These are phyloP conservation scores for Octodon degus DNA, from an alignment of 2,113 vertebrate genomes.

Conservation along the genomic window DNA sequence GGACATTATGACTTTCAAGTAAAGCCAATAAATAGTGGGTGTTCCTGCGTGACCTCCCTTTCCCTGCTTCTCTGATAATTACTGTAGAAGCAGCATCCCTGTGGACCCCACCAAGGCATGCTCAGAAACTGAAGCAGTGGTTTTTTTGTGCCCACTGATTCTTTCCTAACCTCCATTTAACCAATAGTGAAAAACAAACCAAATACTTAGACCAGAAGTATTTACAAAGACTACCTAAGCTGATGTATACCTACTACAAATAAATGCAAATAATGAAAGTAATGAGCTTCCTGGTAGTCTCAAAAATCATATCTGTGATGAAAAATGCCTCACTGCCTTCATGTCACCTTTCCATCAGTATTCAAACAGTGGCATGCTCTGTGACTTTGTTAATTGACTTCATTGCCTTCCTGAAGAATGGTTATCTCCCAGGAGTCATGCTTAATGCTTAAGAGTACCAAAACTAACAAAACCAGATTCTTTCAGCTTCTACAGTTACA, in stretches of 20 bases:
- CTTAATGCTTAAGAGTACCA: conserved; percentile 17
- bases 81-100: conserved; percentile 27
- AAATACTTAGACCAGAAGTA: conserved; percentile 20
- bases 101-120: not conserved
- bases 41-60: not conserved
- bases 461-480: not conserved
- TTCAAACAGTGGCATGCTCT: not conserved
- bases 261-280: conserved; percentile 45
- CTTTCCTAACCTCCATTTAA: conserved; percentile 31
- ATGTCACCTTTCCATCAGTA: conserved; percentile 15
- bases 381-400: conserved; percentile 34
- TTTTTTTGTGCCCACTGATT: not conserved
- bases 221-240: conserved; percentile 31
- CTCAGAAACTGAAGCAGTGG: conserved; percentile 13
- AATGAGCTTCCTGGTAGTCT: conserved; percentile 12
- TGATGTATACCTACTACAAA: conserved; percentile 30
- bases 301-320: conserved; percentile 28
- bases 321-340: not conserved
- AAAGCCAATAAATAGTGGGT: not conserved
- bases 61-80: not conserved
- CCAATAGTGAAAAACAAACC: too few species aligned
- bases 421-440: not conserved
- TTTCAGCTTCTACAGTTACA: conserved; percentile 44
- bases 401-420: not conserved
- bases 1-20: conserved; percentile 45